phyloP scores from a whole-genome alignment of 2,888 invertebrate species.

The Eremobia ochroleuca region DNA sequence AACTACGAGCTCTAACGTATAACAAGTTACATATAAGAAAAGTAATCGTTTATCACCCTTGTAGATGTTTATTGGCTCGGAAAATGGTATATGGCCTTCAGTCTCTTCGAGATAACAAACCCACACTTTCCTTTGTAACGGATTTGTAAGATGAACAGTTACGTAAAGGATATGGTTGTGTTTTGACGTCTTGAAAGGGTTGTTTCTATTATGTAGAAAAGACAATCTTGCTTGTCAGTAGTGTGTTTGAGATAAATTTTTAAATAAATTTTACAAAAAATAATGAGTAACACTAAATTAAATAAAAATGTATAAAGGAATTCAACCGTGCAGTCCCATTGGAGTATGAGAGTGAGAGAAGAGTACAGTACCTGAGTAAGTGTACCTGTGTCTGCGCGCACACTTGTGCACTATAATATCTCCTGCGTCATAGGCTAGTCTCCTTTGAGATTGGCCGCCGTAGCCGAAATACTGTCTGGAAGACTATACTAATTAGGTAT shows the following conservation, averaged over 20 bases:
- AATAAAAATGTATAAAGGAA: too few relatives aligned
- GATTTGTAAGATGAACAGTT: constrained; percentile 58
- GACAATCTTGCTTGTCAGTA: background rate
- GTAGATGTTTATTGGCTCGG: constrained; percentile 72
- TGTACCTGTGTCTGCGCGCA: too few relatives aligned
- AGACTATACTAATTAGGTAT: too few relatives aligned
- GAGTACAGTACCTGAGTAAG: too few relatives aligned
- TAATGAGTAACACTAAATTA: too few relatives aligned
- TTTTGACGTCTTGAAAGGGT: constrained; percentile 14
- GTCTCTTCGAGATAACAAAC: constrained; percentile 49
- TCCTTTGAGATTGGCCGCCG: too few relatives aligned
- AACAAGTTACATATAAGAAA: constrained; percentile 38
- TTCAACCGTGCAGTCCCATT: too few relatives aligned
- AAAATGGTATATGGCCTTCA: constrained; percentile 72
- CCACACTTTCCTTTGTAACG: constrained; percentile 42
- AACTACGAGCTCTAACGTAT: background rate
- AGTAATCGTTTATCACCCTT: constrained; percentile 69
- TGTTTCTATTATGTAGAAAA: background rate
- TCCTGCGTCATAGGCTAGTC: too few relatives aligned
- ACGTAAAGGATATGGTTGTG: constrained; percentile 24
- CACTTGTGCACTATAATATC: too few relatives aligned
- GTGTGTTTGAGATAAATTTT: background rate
- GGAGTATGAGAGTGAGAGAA: too few relatives aligned
- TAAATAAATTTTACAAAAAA: too few relatives aligned
- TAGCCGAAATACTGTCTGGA: too few relatives aligned